Evolutionary conservation across 2,113 vertebrate genomes (phyloP).

Genomic region (Tylochromis polylepis): DNA sequence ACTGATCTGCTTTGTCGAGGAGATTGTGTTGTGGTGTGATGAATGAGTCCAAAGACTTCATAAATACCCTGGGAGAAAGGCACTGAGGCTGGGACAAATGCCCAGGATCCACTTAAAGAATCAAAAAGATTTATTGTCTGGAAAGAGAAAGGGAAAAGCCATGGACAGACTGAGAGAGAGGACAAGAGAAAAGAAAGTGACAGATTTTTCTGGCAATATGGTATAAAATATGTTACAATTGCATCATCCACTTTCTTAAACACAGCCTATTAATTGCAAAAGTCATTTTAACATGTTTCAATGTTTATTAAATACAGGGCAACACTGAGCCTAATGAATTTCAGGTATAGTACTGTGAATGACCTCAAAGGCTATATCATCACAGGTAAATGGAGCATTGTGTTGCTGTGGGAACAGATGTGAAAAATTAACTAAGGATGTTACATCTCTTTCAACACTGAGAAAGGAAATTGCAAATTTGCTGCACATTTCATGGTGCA

Average conservation of each 20-base stretch:
- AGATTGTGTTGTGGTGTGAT: constrained; percentile 46
- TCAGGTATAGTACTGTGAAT: neutral
- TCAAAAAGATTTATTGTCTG: constrained; percentile 47
- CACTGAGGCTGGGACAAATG: constrained; percentile 43
- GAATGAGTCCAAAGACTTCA: constrained; percentile 48
- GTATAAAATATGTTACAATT: neutral
- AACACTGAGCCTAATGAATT: neutral
- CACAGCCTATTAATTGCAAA: neutral
- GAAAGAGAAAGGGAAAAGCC: constrained; percentile 6
- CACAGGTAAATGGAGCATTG: neutral
- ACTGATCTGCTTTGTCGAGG: constrained; percentile 33
- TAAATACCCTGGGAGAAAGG: constrained; percentile 47
- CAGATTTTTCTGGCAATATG: neutral
- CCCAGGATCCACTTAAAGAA: constrained; percentile 65
- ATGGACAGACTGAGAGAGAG: neutral
- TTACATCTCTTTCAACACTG: neutral
- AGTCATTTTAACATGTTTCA: neutral
- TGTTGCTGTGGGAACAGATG: neutral
- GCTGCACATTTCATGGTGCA: neutral
- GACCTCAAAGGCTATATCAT: neutral
- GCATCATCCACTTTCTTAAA: neutral
- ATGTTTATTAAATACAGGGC: neutral
- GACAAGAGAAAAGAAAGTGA: neutral
- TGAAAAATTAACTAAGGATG: neutral
- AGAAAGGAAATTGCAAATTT: neutral